Percentiles rank a stretch among this genome's conserved stretches.
Evolutionary conservation across 2,888 invertebrate genomes (phyloP).

Genomic region (Himalopsyche japonica): DNA sequence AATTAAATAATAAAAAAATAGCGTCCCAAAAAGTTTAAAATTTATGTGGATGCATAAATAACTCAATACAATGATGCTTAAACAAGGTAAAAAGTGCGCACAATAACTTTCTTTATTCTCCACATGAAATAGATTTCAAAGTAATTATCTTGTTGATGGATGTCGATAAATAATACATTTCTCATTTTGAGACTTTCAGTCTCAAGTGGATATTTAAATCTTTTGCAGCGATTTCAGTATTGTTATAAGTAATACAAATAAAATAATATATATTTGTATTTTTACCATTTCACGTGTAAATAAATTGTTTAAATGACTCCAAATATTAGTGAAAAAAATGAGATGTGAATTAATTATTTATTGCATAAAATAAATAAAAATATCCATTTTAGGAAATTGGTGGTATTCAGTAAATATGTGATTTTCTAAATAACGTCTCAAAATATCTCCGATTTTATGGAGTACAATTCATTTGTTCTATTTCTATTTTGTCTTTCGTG

Average conservation of each 20-base stretch:
- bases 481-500: too few species aligned
- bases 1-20: too few species aligned
- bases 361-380: too few species aligned
- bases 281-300: neutral
- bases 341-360: too few species aligned
- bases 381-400: too few species aligned
- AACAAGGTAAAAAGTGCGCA: neutral
- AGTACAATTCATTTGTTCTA: too few species aligned
- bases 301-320: too few species aligned
- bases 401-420: too few species aligned
- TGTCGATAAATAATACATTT: neutral
- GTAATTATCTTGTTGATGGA: neutral
- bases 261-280: neutral
- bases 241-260: neutral
- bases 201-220: neutral
- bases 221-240: neutral
- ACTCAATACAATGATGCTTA: neutral
- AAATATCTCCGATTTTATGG: too few species aligned
- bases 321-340: too few species aligned
- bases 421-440: too few species aligned
- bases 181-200: neutral
- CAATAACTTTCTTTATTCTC: neutral
- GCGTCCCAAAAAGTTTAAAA: too few species aligned
- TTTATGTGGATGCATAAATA: neutral
- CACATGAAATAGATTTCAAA: neutral